These are phyloP conservation scores for Oncorhynchus nerka DNA, from an alignment of 2,113 vertebrate genomes.

Conservation along the genomic window DNA sequence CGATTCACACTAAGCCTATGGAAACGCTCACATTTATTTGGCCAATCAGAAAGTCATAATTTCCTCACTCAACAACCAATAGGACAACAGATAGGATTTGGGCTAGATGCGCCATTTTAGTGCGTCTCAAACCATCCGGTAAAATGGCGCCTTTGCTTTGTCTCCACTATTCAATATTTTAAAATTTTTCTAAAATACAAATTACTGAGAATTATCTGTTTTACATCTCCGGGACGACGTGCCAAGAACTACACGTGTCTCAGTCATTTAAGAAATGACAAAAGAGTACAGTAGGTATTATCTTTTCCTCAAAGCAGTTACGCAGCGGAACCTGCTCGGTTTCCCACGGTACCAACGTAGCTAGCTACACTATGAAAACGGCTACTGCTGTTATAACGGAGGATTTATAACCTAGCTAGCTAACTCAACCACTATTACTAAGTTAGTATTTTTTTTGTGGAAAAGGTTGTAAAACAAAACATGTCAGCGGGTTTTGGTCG, in stretches of 20 bases:
- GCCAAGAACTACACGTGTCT: constrained; percentile 26
- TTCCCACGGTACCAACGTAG: background rate
- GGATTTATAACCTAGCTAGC: background rate
- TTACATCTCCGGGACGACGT: constrained; percentile 9
- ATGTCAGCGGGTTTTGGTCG: background rate
- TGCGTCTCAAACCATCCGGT: constrained; percentile 78
- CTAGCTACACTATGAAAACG: background rate
- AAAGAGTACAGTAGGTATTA: constrained; percentile 74
- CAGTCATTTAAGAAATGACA: constrained; percentile 70
- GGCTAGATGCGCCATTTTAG: constrained; percentile 83
- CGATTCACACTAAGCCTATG: background rate
- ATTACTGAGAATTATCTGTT: constrained; percentile 4
- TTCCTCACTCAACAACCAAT: constrained; percentile 68
- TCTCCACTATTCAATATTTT: constrained; percentile 67
- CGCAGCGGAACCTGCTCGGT: background rate
- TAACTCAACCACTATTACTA: constrained; percentile 16
- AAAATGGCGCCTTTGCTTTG: constrained; percentile 88
- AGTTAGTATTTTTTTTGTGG: background rate
- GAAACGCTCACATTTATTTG: background rate
- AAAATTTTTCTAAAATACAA: constrained; percentile 40
- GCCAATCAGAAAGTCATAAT: constrained; percentile 65
- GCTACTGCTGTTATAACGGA: background rate
- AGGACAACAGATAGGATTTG: constrained; percentile 56
- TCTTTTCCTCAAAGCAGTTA: constrained; percentile 2
- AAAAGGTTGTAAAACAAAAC: background rate